A percentile compares a stretch with the other conserved stretches of the same genome.
Conservation (phyloP, 1,140 invertebrate species). For the Dendroctonus ponderosae region DNA sequence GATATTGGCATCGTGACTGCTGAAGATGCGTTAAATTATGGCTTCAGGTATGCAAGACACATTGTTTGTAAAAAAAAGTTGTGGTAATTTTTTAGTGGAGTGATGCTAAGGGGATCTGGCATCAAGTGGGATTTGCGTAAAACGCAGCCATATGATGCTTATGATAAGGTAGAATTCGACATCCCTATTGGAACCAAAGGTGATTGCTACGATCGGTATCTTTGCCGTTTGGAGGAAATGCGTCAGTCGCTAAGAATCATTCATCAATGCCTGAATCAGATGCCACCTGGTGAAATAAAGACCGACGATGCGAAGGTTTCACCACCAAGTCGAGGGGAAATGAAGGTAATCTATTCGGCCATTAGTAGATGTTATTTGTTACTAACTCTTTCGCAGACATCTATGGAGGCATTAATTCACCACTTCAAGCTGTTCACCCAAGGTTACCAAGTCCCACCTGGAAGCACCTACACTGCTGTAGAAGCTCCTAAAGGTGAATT, state of each 20-base stretch:
- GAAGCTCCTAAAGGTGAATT: slow-evolving; percentile 99
- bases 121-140: slow-evolving; percentile 98
- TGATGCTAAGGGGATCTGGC: slow-evolving; percentile 93
- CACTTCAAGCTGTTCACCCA: slow-evolving; percentile 98
- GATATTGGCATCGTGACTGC: slow-evolving; percentile 77
- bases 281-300: slow-evolving; percentile 86
- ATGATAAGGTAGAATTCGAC: slow-evolving; percentile 92
- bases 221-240: slow-evolving; percentile 96
- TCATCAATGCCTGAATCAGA: slow-evolving; percentile 94
- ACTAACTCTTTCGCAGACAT: slow-evolving; percentile 62
- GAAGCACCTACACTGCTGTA: slow-evolving; percentile 90
- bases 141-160: slow-evolving; percentile 93
- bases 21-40: slow-evolving; percentile 74
- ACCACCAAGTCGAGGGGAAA: slow-evolving; percentile 87
- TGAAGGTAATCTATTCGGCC: slow-evolving; percentile 68
- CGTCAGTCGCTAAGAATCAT: slow-evolving; percentile 93
- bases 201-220: slow-evolving; percentile 71
- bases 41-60: slow-evolving; percentile 58
- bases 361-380: not conserved
- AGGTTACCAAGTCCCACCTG: slow-evolving; percentile 94
- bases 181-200: slow-evolving; percentile 91
- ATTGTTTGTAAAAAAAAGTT: not conserved
- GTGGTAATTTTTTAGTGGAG: slow-evolving; percentile 67
- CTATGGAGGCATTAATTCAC: slow-evolving; percentile 98
- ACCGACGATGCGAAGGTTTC: slow-evolving; percentile 93